These are phyloP conservation scores for Alosa alosa DNA, from an alignment of 2,113 vertebrate genomes.

Conservation along the genomic window DNA sequence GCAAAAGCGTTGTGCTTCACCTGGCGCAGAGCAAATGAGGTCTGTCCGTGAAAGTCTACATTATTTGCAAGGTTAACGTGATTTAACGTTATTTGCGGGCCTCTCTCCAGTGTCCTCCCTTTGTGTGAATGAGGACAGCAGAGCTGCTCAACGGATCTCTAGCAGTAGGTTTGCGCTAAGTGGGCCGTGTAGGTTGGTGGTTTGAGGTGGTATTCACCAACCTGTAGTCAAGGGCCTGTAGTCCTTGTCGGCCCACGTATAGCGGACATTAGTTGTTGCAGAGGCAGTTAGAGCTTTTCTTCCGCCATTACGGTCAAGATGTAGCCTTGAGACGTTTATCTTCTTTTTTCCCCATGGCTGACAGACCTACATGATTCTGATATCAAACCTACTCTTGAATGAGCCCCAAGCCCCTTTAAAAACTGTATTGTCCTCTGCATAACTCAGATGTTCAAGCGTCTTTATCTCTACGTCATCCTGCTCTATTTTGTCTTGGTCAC, in stretches of 20 bases:
- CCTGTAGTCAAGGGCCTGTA: background rate
- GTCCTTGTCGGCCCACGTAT: background rate
- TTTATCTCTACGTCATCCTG: too few relatives aligned
- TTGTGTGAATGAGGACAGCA: background rate
- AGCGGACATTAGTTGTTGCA: background rate
- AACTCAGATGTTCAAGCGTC: too few relatives aligned
- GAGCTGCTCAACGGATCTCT: too few relatives aligned
- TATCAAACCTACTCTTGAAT: too few relatives aligned
- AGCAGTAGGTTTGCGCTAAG: background rate
- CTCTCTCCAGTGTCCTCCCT: background rate
- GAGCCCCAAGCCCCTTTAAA: too few relatives aligned
- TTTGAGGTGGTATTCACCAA: background rate
- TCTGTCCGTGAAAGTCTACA: background rate
- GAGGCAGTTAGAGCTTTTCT: background rate
- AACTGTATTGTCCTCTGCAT: too few relatives aligned
- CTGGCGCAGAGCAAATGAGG: background rate
- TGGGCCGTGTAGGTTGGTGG: background rate
- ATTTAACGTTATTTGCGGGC: background rate
- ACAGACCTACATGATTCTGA: too few relatives aligned
- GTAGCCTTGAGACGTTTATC: too few relatives aligned
- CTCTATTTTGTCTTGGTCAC: too few relatives aligned
- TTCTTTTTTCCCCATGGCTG: too few relatives aligned
- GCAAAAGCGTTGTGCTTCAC: background rate
- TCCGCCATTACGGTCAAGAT: too few relatives aligned
- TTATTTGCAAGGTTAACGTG: background rate